phyloP scores from a whole-genome alignment of 2,797 vertebrate species.

The Mus spretus region DNA sequence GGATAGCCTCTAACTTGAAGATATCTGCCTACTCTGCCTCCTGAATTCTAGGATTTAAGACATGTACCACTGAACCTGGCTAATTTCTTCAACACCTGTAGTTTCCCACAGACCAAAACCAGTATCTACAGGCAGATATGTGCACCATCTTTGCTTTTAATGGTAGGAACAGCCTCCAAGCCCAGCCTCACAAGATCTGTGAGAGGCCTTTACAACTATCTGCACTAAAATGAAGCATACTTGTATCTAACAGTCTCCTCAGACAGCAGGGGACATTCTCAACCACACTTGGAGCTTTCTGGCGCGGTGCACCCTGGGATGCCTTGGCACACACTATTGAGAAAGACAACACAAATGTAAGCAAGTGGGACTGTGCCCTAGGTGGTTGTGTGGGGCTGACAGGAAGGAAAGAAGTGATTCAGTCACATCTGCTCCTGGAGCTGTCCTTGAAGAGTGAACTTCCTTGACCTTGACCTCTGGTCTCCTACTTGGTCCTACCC shows the following conservation, averaged over 20 bases:
- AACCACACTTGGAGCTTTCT: background rate
- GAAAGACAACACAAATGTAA: background rate
- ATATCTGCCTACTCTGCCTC: background rate
- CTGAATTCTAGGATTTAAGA: background rate
- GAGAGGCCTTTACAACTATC: background rate
- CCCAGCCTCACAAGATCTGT: background rate
- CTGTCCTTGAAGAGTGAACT: background rate
- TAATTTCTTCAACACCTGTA: background rate
- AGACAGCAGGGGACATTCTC: background rate
- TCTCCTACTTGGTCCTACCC: background rate
- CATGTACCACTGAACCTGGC: background rate
- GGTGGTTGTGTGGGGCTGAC: background rate
- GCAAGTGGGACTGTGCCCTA: background rate
- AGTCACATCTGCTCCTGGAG: background rate
- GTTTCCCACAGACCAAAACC: background rate
- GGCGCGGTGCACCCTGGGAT: fast-evolving
- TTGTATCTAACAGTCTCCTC: too few relatives aligned
- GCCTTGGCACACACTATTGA: background rate
- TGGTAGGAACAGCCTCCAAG: background rate
- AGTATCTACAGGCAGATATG: background rate
- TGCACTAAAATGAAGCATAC: background rate
- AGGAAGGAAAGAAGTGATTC: background rate
- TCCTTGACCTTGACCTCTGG: background rate
- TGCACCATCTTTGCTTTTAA: background rate
- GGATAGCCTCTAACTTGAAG: background rate